Base-by-base conservation (phyloP, 2,888 invertebrate genomes). In the Diplazon laetatorius region DNA sequence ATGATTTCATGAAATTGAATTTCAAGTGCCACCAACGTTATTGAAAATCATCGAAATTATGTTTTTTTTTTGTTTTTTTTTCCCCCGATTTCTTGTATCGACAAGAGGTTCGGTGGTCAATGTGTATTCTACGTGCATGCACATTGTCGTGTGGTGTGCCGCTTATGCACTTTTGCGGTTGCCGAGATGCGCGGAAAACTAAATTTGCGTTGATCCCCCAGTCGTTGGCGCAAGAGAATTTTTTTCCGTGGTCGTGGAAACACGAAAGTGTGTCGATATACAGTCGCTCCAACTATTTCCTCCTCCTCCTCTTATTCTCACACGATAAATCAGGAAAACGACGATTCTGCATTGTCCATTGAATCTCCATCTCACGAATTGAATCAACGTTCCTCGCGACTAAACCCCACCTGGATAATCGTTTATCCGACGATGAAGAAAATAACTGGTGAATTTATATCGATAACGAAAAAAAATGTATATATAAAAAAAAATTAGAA, bases 111-210 rank as follows among this genome's bases (percentile, higher is more conserved):
- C 3, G n/a, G 20, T 22, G 12, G 12, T 12, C 25, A 25, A 55
- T 30, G 30, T 30, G 14, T 30, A 55, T 6, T 9, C 30, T 30
- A 16, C 30, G 55, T 55, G 14, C 55, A 16, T 14, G n/a, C n/a
- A n/a, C n/a, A n/a, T n/a, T n/a, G n/a, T n/a, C n/a, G n/a, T n/a
- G n/a, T n/a, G n/a, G n/a, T n/a, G n/a, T n/a, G n/a, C n/a, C n/a
- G 55, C 66, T 76, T 62, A 46, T 71, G 76, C 76, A 72, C 76
- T 76, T 76, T 76, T 72, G 76, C 71, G 76, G 71, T 68, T 76
- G 71, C 76, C 46, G 37, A 8, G 69, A 16, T 52, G 52, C 37
- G 62, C 39, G 52, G n/a, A 37, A 72, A 76, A 66, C 44, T n/a
- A 18, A 55, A 14, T 50, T n/a, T n/a, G n/a, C n/a, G n/a, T n/a